Evolutionary conservation across 2,113 vertebrate genomes (phyloP).

Genomic region (Furnarius figulus): DNA sequence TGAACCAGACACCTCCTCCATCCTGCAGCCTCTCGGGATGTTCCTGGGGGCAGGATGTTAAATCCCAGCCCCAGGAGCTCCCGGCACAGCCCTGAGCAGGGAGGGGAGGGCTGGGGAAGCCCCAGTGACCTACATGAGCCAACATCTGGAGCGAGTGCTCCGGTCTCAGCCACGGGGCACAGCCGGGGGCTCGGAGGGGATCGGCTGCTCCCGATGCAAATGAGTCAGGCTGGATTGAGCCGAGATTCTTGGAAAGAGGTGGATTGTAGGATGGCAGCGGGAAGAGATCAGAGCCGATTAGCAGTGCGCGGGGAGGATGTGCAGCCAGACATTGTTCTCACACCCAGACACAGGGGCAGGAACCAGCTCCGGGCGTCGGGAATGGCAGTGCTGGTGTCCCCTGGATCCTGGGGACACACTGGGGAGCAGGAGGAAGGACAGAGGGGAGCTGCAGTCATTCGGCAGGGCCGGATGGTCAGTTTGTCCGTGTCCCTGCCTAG

Average conservation of each 20-base stretch:
- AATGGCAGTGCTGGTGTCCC: background rate
- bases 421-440: background rate
- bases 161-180: background rate
- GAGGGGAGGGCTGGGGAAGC: background rate
- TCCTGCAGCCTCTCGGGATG: background rate
- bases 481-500: background rate
- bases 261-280: background rate
- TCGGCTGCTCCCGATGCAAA: background rate
- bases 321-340: background rate
- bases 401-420: background rate
- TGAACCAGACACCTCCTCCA: background rate
- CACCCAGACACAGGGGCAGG: background rate
- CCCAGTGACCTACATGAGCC: conserved; percentile 25
- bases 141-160: background rate
- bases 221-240: background rate
- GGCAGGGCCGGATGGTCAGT: background rate
- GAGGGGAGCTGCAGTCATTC: background rate
- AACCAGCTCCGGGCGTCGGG: background rate
- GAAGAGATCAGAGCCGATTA: background rate
- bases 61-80: background rate
- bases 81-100: background rate
- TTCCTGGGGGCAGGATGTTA: background rate
- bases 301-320: background rate
- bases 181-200: background rate
- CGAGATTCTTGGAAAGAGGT: conserved; percentile 24